Base-by-base conservation (phyloP, 2,888 invertebrate species). In the Conops quadrifasciatus region DNA sequence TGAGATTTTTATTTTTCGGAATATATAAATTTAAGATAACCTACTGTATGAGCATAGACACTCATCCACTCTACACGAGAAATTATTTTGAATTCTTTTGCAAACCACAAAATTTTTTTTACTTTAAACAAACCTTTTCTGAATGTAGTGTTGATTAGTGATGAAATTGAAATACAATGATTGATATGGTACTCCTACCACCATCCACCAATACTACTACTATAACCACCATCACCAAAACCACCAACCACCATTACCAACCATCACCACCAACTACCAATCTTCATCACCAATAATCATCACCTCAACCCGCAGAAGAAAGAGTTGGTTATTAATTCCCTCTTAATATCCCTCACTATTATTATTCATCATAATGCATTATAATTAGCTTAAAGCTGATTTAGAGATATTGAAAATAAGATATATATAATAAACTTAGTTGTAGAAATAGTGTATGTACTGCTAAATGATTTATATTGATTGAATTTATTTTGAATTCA, bases 81-180 rank as follows among this genome's bases (percentile, higher is more conserved):
- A n/a, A n/a, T n/a, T n/a, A n/a, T n/a, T n/a, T n/a, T n/a, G n/a
- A n/a, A 7, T 36, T 36, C 36, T 9, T 7, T 9, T 4, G 4
- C 36, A 36, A 36, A 36, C 9, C 36, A 36, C 9, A 58, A 56
- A 56, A 67, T 53, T 58, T 36, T 36, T 36, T 67, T 19, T 16
- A 67, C 21, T 43, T 19, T 67, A 59, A 59, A 67, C 43, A 70
- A 30, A 43, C 47, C 19, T 43, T 53, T 13, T 63, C 65, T 71
- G 60, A 36, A 59, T 71, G 73, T 74, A 74, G 74, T 74, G 70
- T 70, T 71, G 70, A 74, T 68, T 71, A 72, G 74, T 74, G 74
- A 70, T 73, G 73, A 69, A 66, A 73, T 67, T 72, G 70, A 70
- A 72, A 69, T 45, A 26, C 21, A 69, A 68, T 72, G 68, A 65